Evolutionary conservation across 1,140 invertebrate genomes (phyloP), one percentile per base, ranked within the genome.

Genomic region (Caenorhabditis brenneri): DNA sequence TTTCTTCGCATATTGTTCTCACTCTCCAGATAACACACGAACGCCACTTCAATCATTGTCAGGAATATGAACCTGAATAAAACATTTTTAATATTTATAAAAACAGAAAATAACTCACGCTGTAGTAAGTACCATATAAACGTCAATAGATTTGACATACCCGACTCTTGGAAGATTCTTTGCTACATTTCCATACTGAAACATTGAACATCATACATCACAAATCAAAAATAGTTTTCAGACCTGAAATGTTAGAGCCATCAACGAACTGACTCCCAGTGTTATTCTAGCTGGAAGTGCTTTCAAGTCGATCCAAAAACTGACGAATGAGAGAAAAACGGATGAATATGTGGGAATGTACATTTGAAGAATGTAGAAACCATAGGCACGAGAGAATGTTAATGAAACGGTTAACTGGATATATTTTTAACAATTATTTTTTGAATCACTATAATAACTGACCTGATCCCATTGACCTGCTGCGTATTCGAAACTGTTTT

Each of bases 231-330:
- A 42, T 86, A 24, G 49, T 22, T 24, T 33, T 29, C 69, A 29
- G 51, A 81, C 87, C 78, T 88, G 88, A 58, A 87, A 88, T 36
- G 88, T 88, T 1, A 88, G 81, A 16, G 88, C 87, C 86, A 88
- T 86, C 2, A 88, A 79, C 9, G 88, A 87, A 48, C 84, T 86
- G 39, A 90, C 90, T 49, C 92, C 92, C 36, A 93, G 88, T 27
- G 92, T 91, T 55, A 93, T 92, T 81, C 92, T 87, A 12, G 92
- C 92, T 5, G 92, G 92, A 5, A 92, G 89, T 10, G 91, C 91
- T 85, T 92, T 92, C 74, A 92, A 84, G 87, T 92, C 92, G 48
- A 92, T 91, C 91, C 92, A 93, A 86, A 93, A 93, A 19, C 92
- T 91, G 16, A 93, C 91, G 90, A 92, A 93, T 6, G 92, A 92